Evolutionary conservation across 2,797 vertebrate species (phyloP).

Genomic region (Philypnodon macrostomus): DNA sequence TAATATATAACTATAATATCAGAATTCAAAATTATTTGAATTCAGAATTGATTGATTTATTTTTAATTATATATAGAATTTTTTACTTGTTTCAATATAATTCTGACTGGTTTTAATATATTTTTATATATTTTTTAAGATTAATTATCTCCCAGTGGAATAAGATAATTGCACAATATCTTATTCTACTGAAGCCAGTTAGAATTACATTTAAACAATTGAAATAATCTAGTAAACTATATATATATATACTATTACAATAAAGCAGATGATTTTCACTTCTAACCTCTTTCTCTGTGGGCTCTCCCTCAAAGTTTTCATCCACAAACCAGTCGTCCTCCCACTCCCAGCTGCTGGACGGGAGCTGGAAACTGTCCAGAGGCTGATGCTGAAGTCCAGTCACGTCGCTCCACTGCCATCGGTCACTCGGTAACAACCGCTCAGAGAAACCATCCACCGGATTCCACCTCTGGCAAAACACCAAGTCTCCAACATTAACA

Average conservation of each 20-base stretch:
- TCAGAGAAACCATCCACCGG: conserved; percentile 94
- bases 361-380: conserved; percentile 81
- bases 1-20: not conserved
- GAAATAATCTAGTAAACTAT: too few relatives aligned
- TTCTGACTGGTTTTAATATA: too few relatives aligned
- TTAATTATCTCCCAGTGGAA: too few relatives aligned
- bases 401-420: conserved; percentile 96
- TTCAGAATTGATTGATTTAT: too few relatives aligned
- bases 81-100: too few relatives aligned
- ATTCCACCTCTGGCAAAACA: conserved; percentile 88
- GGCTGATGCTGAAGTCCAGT: conserved; percentile 88
- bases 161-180: too few relatives aligned
- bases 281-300: conserved; percentile 93
- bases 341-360: conserved; percentile 94
- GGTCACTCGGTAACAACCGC: conserved; percentile 91
- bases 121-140: too few relatives aligned
- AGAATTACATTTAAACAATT: too few relatives aligned
- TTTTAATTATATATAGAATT: too few relatives aligned
- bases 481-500: not conserved
- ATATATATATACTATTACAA: too few relatives aligned
- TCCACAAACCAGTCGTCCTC: conserved; percentile 95
- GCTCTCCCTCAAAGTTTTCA: conserved; percentile 93
- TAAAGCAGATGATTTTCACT: not conserved
- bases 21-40: too few relatives aligned
- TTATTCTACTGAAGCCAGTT: too few relatives aligned